Evolutionary conservation across 2,888 invertebrate genomes (phyloP), one percentile per base, ranked within the genome.

Genomic region (Timema podura): DNA sequence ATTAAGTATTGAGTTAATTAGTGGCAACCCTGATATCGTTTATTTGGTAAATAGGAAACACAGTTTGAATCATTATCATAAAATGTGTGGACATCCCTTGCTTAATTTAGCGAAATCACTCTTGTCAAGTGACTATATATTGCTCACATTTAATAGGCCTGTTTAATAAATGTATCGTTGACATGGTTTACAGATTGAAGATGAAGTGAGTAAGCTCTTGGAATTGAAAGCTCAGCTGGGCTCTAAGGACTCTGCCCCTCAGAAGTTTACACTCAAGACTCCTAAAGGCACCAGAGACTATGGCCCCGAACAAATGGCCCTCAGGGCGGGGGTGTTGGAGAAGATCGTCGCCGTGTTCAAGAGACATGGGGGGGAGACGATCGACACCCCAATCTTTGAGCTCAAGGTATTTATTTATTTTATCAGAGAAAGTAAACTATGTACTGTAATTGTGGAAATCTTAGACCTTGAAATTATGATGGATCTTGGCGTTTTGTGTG

Each of bases 331-430:
- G 72, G 94, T 96, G 0, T 84, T 99, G 75, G 88, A 91, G 72
- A 95, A 92, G 81, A 94, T 99, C 74, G 86, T 93, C 44, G 81
- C 87, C 6, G 92, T 96, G 70, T 99, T 99, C 80, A 96, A 98
- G 80, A 91, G 91, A 74, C 98, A 99, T 79, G 99, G 99, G 54
- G 99, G 97, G 16, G 96, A 96, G 79, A 95, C 96, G 30, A 97
- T 99, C 79, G 99, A 99, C 79, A 98, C 98, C 45, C 98, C 98
- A 61, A 93, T 98, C 16, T 98, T 98, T 85, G 98, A 98, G 82
- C 83, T 98, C 15, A 98, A 95, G 87, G 96, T 95, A 5, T 44
- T 11, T n/a, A 15, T 65, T 45, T 9, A 15, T 64, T 11, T 64
- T 13, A 1, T 15, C 13, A 51, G n/a, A n/a, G 51, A 13, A 51